phyloP scores from a whole-genome alignment of 37 sponge, comb jelly and placozoan species.

The Dysidea cf. avara region DNA sequence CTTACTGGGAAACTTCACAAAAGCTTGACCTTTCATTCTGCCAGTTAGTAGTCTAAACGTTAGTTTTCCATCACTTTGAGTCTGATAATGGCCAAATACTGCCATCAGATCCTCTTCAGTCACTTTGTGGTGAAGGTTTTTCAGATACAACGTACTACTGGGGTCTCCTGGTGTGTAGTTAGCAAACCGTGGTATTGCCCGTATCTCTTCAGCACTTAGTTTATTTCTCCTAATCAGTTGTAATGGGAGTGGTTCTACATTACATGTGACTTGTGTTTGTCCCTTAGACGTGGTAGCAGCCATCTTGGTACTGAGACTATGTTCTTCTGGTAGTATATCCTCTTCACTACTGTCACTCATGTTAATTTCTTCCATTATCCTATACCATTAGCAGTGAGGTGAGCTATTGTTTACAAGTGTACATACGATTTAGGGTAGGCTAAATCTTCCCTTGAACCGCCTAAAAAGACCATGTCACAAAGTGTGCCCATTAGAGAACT shows the following conservation, averaged over 20 bases:
- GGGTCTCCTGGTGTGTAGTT: conserved; percentile 63
- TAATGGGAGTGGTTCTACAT: conserved; percentile 26
- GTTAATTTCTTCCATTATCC: too few species aligned
- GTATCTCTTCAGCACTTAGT: conserved; percentile 59
- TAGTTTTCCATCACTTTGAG: neutral
- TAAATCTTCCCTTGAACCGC: too few species aligned
- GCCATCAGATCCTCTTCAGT: conserved; percentile 55
- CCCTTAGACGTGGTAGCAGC: neutral
- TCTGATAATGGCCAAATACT: conserved; percentile 51
- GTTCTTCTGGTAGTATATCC: too few species aligned
- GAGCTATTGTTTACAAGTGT: too few species aligned
- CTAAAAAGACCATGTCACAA: too few species aligned
- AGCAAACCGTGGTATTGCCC: conserved; percentile 58
- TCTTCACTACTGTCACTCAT: too few species aligned
- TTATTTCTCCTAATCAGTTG: conserved; percentile 61
- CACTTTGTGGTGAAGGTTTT: conserved; percentile 65
- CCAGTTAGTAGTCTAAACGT: conserved; percentile 59
- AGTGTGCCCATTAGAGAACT: too few species aligned
- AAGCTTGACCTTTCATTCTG: conserved; percentile 83
- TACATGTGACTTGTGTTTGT: neutral
- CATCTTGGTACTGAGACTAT: too few species aligned
- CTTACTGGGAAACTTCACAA: conserved; percentile 67
- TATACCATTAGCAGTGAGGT: too few species aligned
- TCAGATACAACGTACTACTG: conserved; percentile 63
- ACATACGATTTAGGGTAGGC: too few species aligned